A percentile compares a stretch with the other conserved stretches of the same genome.
These are phyloP conservation scores for Hemaris fuciformis DNA, from an alignment of 2,888 invertebrate species.

Conservation along the genomic window DNA sequence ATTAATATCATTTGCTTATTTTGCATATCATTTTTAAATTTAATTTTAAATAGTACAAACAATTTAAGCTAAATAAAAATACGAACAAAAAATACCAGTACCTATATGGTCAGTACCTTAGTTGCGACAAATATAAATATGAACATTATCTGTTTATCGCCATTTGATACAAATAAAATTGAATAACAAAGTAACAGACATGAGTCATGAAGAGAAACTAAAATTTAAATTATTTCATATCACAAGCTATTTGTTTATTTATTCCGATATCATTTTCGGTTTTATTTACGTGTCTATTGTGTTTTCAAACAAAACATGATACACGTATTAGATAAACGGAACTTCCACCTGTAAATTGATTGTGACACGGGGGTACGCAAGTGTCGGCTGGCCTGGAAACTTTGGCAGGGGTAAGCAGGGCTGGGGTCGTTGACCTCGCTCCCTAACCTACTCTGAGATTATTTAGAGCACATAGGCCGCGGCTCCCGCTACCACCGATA, in stretches of 20 bases:
- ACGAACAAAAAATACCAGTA: background rate
- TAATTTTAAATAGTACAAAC: background rate
- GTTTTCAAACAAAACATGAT: background rate
- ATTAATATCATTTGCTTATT: too few species aligned
- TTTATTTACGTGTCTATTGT: background rate
- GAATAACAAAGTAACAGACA: background rate
- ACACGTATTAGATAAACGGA: constrained; percentile 15
- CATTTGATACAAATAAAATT: background rate
- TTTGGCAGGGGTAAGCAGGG: constrained; percentile 50
- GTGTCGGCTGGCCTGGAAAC: constrained; percentile 55
- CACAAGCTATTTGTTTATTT: background rate
- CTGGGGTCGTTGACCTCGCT: constrained; percentile 70
- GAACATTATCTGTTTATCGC: background rate
- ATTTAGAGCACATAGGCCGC: constrained; percentile 74
- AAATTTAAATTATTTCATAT: background rate
- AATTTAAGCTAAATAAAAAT: background rate
- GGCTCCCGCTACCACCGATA: constrained; percentile 59
- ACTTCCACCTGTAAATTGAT: constrained; percentile 22
- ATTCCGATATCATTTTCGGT: background rate
- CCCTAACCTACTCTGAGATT: constrained; percentile 74
- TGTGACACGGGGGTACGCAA: constrained; percentile 30
- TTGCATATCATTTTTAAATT: too few species aligned
- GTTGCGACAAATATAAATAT: background rate
- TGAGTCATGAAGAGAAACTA: background rate
- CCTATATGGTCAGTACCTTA: background rate